Conservation (phyloP, 2,797 vertebrate genomes). For the Sphenopsis melanotis region DNA sequence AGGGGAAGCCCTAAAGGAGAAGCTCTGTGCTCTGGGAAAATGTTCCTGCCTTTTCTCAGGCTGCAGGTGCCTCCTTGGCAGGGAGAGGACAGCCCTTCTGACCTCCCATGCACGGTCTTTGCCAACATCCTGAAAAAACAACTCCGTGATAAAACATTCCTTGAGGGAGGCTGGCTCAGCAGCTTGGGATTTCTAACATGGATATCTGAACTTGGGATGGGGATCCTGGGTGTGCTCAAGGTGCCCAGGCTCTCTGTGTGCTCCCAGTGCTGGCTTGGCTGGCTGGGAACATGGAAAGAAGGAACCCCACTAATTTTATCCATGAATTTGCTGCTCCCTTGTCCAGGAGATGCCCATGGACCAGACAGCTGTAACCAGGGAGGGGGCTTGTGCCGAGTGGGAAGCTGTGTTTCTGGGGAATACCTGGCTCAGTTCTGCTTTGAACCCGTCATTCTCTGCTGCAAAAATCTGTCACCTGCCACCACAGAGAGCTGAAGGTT, state of each 20-base stretch:
- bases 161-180: neutral
- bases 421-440: conserved; percentile 22
- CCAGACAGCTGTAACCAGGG: neutral
- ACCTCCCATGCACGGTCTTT: accelerated
- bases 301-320: neutral
- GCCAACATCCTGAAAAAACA: neutral
- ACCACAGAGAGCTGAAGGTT: neutral
- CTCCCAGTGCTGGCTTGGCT: neutral
- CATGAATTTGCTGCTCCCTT: neutral
- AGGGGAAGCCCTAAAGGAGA: neutral
- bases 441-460: conserved; percentile 47
- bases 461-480: neutral
- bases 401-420: neutral
- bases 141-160: neutral
- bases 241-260: neutral
- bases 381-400: conserved; percentile 11
- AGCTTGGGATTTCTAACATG: neutral
- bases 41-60: neutral
- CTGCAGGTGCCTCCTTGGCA: neutral
- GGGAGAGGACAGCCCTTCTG: neutral
- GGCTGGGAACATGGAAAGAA: accelerated
- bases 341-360: neutral
- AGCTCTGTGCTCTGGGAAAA: neutral
- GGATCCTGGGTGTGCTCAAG: accelerated
- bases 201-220: neutral